Conservation (phyloP, 1,140 invertebrate genomes). For the Fragariocoptes setiger region DNA sequence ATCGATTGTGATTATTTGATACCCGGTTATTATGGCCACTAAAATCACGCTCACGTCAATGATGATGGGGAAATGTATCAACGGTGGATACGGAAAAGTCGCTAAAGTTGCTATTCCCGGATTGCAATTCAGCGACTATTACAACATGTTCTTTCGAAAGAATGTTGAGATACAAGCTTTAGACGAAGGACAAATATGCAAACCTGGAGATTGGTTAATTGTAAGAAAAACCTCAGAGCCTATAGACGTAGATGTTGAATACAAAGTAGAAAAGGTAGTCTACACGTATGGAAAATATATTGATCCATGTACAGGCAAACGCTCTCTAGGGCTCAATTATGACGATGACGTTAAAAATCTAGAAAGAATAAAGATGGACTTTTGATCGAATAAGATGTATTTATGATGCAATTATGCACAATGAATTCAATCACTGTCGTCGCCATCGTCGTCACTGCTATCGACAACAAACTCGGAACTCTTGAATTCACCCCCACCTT, state of each 20-base stretch:
- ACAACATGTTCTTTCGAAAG: conserved; percentile 8
- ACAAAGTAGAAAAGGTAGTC: conserved; percentile 11
- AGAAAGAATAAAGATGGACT: conserved; percentile 1
- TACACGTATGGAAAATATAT: conserved; percentile 11
- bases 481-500: not conserved
- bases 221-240: conserved; percentile 7
- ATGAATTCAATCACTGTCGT: conserved; percentile 12
- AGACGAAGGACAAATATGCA: conserved; percentile 4
- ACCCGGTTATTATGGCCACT: too few relatives aligned
- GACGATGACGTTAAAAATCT: conserved; percentile 10
- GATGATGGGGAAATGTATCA: not conserved
- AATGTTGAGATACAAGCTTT: conserved; percentile 4
- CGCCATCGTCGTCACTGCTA: conserved; percentile 17
- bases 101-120: conserved; percentile 6
- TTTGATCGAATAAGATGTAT: too few relatives aligned
- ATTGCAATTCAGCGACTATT: conserved; percentile 6
- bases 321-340: conserved; percentile 9
- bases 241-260: conserved; percentile 7
- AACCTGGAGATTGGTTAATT: conserved; percentile 8
- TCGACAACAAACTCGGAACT: not conserved
- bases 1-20: too few relatives aligned
- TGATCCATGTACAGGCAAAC: conserved; percentile 12
- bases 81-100: not conserved
- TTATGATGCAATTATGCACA: too few relatives aligned
- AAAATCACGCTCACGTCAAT: too few relatives aligned